Evolutionary conservation across 2,113 vertebrate species (phyloP).

Genomic region (Clarias gariepinus): DNA sequence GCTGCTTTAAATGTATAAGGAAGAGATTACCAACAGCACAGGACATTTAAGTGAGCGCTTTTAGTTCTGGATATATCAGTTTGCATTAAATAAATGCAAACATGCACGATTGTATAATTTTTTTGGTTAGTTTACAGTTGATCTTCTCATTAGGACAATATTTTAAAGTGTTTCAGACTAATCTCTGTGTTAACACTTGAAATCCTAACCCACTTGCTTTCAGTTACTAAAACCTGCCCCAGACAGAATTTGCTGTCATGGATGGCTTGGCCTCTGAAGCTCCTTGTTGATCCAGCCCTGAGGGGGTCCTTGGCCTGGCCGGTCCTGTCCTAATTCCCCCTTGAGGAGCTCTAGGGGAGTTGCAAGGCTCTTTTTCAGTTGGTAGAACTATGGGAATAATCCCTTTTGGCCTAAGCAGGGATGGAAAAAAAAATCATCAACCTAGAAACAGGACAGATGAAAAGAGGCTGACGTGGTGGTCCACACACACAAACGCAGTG

Average conservation of each 20-base stretch:
- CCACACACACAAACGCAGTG: background rate
- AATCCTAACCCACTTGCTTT: background rate
- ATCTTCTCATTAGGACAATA: background rate
- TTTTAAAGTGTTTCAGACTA: background rate
- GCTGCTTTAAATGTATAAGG: background rate
- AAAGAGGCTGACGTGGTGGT: background rate
- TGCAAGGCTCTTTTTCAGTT: background rate
- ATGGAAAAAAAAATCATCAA: background rate
- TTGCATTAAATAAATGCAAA: background rate
- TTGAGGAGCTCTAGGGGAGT: constrained; percentile 9
- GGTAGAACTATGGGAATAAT: constrained; percentile 25
- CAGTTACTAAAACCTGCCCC: constrained; percentile 1
- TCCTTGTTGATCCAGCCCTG: background rate
- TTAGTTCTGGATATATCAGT: background rate
- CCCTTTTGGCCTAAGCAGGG: constrained; percentile 13
- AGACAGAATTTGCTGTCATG: background rate
- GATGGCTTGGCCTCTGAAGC: background rate
- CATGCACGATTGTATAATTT: background rate
- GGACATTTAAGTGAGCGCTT: background rate
- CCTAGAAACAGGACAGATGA: constrained; percentile 4
- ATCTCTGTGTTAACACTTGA: background rate
- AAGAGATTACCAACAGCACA: background rate
- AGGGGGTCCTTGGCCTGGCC: background rate
- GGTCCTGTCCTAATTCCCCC: background rate
- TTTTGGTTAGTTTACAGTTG: background rate